These are phyloP conservation scores for Neoniphon sammara DNA, from an alignment of 2,797 vertebrate species.

Conservation along the genomic window DNA sequence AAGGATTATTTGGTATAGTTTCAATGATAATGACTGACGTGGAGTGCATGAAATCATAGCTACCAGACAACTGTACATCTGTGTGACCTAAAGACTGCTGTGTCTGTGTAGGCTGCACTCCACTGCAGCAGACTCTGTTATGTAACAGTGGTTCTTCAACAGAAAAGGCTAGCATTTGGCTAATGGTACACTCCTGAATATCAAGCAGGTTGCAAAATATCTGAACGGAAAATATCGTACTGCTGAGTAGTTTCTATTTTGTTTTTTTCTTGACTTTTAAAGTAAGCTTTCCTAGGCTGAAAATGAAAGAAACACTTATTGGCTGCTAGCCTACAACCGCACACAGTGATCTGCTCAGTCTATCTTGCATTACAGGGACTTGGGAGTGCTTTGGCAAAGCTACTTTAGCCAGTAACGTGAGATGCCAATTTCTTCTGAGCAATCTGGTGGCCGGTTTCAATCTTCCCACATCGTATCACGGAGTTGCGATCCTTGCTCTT, in stretches of 20 bases:
- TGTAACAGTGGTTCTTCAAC: background rate
- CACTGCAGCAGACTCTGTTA: background rate
- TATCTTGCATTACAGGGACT: slow-evolving; percentile 23
- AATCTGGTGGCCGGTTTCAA: slow-evolving; percentile 51
- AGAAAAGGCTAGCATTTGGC: no score
- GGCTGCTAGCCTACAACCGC: background rate
- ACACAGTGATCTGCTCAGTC: background rate
- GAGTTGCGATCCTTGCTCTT: slow-evolving; percentile 51
- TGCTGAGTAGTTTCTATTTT: no score
- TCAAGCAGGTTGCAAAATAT: no score
- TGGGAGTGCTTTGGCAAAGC: background rate
- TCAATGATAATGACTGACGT: slow-evolving; percentile 36
- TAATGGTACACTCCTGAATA: no score
- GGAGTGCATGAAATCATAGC: slow-evolving; percentile 40
- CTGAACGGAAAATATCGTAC: no score
- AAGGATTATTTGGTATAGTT: slow-evolving; percentile 59
- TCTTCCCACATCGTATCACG: slow-evolving; percentile 49
- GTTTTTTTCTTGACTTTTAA: no score
- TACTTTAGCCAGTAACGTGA: slow-evolving; percentile 1
- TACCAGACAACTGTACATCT: background rate
- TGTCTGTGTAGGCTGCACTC: background rate
- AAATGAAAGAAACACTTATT: background rate
- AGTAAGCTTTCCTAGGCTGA: background rate
- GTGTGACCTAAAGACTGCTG: slow-evolving; percentile 1
- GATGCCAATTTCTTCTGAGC: slow-evolving; percentile 32